Percentiles rank a stretch among this genome's conserved stretches.
Conservation (phyloP, 2,797 vertebrate species). For the Falco peregrinus region DNA sequence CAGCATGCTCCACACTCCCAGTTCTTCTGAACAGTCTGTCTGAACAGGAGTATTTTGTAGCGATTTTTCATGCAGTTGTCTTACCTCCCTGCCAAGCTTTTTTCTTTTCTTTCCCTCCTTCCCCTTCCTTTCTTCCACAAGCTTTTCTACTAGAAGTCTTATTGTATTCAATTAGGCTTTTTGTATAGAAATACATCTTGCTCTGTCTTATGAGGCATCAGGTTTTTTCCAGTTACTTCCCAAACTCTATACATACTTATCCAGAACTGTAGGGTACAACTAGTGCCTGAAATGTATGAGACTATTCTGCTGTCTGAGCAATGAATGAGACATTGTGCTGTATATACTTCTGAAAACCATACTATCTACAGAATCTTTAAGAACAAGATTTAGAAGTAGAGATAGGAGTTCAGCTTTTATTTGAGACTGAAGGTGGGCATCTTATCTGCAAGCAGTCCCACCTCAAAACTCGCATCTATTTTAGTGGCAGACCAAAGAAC, state of each 20-base stretch:
- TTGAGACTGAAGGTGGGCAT: background rate
- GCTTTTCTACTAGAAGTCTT: background rate
- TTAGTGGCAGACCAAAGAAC: background rate
- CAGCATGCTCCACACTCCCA: background rate
- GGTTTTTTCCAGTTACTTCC: background rate
- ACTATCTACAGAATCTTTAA: background rate
- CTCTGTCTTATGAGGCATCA: background rate
- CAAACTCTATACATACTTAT: background rate
- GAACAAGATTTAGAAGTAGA: background rate
- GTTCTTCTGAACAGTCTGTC: background rate
- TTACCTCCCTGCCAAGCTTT: background rate
- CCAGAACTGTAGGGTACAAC: background rate
- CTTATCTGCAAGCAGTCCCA: background rate
- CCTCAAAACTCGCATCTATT: background rate
- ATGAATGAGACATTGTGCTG: background rate
- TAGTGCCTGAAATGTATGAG: background rate
- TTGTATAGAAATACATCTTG: background rate
- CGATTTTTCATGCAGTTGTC: background rate
- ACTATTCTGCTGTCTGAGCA: background rate
- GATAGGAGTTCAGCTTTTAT: background rate
- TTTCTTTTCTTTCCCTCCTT: background rate
- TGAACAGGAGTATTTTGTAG: background rate
- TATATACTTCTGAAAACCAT: background rate
- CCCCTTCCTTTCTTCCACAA: background rate
- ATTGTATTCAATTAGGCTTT: background rate